These are phyloP conservation scores for Homarus americanus DNA, from an alignment of 1,140 invertebrate species.

Conservation along the genomic window DNA sequence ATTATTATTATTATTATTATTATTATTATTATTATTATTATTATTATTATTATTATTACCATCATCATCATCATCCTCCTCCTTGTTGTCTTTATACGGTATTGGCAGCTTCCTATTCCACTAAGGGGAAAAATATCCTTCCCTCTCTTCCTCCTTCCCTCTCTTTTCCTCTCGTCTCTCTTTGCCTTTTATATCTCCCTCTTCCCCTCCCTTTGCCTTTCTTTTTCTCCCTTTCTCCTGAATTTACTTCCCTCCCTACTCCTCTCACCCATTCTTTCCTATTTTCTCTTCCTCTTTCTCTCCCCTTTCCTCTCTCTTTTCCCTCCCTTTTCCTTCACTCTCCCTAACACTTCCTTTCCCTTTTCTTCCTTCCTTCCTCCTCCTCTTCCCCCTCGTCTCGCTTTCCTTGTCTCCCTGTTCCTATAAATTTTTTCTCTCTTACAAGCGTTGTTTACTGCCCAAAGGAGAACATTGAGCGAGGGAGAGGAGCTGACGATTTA, in stretches of 20 bases:
- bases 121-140: too few species aligned
- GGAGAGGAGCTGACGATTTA: not conserved
- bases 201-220: not conserved
- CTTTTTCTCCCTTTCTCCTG: not conserved
- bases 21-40: too few species aligned
- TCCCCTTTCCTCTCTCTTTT: not conserved
- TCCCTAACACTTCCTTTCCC: not conserved
- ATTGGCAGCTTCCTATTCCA: too few species aligned
- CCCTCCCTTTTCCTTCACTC: not conserved
- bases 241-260: not conserved
- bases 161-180: not conserved
- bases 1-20: too few species aligned
- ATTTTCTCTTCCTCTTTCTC: not conserved
- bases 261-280: not conserved
- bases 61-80: too few species aligned
- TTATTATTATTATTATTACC: too few species aligned
- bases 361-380: not conserved
- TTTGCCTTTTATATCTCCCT: too few species aligned
- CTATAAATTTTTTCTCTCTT: not conserved
- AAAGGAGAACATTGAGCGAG: not conserved
- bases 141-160: not conserved
- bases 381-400: slow-evolving; percentile 2
- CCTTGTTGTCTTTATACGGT: too few species aligned
- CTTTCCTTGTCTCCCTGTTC: slow-evolving; percentile 16
- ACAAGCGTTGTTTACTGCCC: not conserved